Evolutionary conservation across 2,888 invertebrate genomes (phyloP), one percentile per base, ranked within the genome.

Genomic region (Mechanitis mazaeus): DNA sequence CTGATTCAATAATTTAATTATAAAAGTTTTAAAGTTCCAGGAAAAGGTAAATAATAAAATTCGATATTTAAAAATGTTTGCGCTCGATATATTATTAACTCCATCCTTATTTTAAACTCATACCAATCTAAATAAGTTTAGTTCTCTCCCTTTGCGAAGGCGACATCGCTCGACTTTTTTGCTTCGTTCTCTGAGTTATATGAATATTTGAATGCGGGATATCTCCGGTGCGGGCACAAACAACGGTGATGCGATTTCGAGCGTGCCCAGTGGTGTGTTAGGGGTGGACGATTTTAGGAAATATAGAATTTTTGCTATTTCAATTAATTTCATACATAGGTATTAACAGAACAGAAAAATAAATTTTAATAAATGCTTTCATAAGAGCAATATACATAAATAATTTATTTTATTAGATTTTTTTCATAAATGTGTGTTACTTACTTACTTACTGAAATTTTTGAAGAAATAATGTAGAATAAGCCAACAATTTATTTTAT

Each of bases 131-230:
- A 47, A 50, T 28, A 50, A 31, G 7, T 50, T 50, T 31, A 50
- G 7, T 28, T 20, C 7, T 28, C 5, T 28, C 47, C 9, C 47
- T 28, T 46, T 1, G 28, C 20, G 20, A 20, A 50, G 47, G 31
- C 28, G 20, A 6, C 28, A 1, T 50, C 28, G 20, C 28, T 47
- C 47, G 6, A 28, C 47, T 28, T 50, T 50, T 20, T 50, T 20
- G 47, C 20, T 20, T 31, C 47, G 31, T 50, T 28, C 31, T 50
- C 31, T 20, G 28, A 7, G 47, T 50, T 50, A 31, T 50, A 50
- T 50, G 47, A 50, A 50, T 50, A 50, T 50, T 50, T 50, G 47
- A 50, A 50, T 50, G 20, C 47, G 47, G 9, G 47, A 50, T 20
- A 50, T 50, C 28, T 50, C 47, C 47, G 47, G 20, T 50, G 20